phyloP scores from a whole-genome alignment of 2,113 vertebrate species.

The Calidris pygmaea region DNA sequence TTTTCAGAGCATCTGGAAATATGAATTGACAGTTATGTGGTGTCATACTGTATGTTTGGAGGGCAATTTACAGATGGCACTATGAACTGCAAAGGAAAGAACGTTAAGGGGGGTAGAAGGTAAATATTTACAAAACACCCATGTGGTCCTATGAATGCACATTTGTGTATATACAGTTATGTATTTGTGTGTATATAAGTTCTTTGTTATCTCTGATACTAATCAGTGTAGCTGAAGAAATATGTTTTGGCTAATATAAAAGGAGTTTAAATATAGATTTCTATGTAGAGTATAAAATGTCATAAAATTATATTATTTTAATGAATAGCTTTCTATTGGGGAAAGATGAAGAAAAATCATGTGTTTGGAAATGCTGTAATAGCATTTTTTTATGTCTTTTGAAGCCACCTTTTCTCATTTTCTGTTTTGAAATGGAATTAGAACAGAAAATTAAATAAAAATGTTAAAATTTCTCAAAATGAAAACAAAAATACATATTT shows the following conservation, averaged over 20 bases:
- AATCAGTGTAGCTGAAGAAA: background rate
- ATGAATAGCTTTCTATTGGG: background rate
- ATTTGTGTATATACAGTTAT: background rate
- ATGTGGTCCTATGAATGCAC: background rate
- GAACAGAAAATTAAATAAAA: background rate
- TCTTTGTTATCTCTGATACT: background rate
- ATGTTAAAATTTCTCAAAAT: background rate
- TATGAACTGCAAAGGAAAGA: background rate
- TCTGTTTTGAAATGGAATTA: background rate
- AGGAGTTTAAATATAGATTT: background rate
- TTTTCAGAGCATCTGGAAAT: conserved; percentile 9
- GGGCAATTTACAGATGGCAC: background rate
- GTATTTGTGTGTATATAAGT: background rate
- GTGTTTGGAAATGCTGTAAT: background rate
- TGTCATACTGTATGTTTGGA: background rate
- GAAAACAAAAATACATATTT: background rate
- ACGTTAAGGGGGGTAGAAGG: accelerated
- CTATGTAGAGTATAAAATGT: background rate
- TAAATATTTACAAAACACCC: background rate
- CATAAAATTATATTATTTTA: background rate
- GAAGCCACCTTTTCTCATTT: background rate
- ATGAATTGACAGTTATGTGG: background rate
- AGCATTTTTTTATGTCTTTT: background rate
- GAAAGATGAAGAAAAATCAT: background rate
- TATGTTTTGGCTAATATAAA: background rate